phyloP scores from a whole-genome alignment of 2,797 vertebrate genomes.

The Dallia pectoralis region DNA sequence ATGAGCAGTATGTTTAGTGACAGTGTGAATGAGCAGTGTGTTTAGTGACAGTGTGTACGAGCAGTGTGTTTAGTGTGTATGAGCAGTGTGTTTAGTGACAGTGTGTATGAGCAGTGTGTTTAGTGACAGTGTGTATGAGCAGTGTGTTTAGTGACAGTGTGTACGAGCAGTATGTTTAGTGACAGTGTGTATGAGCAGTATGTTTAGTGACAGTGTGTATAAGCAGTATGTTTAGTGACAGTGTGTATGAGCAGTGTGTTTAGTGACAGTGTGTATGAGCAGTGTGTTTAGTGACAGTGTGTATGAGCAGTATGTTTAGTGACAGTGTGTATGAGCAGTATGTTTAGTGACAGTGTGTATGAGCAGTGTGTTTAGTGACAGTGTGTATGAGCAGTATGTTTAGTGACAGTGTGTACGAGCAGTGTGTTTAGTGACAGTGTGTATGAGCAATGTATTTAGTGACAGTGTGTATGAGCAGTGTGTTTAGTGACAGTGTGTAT shows the following conservation, averaged over 20 bases:
- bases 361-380: too few relatives aligned
- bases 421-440: too few relatives aligned
- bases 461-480: slow-evolving; percentile 53
- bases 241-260: slow-evolving; percentile 56
- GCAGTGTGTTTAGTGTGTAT: too few relatives aligned
- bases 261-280: too few relatives aligned
- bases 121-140: too few relatives aligned
- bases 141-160: slow-evolving; percentile 41
- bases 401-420: slow-evolving; percentile 46
- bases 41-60: too few relatives aligned
- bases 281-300: slow-evolving; percentile 41
- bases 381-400: too few relatives aligned
- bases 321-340: too few relatives aligned
- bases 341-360: slow-evolving; percentile 44
- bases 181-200: too few relatives aligned
- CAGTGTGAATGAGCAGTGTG: slow-evolving; percentile 55
- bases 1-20: slow-evolving; percentile 37
- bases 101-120: slow-evolving; percentile 56
- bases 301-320: slow-evolving; percentile 58
- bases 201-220: too few relatives aligned
- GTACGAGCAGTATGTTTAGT: slow-evolving; percentile 58
- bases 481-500: too few relatives aligned
- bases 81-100: slow-evolving; percentile 33
- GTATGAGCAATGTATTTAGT: slow-evolving; percentile 36
- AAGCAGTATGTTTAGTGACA: slow-evolving; percentile 33